Base-by-base conservation (phyloP, 2,797 vertebrate species). In the Pangasius larnaudii region DNA sequence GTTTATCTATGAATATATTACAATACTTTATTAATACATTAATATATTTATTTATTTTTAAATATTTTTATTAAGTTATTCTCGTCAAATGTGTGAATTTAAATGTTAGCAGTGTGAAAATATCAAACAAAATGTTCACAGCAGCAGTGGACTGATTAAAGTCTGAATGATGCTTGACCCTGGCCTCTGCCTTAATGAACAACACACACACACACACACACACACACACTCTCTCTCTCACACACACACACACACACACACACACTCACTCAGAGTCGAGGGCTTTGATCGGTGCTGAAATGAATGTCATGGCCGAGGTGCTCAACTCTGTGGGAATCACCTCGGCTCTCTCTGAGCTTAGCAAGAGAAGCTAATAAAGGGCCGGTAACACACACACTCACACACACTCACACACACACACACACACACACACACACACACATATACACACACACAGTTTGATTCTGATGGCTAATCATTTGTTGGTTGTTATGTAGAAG, bases 91-190 rank as follows among this genome's bases (percentile, higher is more conserved):
- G 42, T 0, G 0, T 3, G 56, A 16, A 59, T 59, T 58, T 39
- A 24, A 78, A 53, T 65, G 13, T n/a, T 82, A 63, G 11, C 22
- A n/a, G 22, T 19, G 27, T n/a, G 24, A 85, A 72, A 11, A 74
- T 58, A 18, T 81, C 79, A 67, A 91, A 89, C 88, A 49, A 83
- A 83, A 65, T 83, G 81, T 30, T 83, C 27, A 83, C 39, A 83
- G 81, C 84, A 91, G 89, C 82, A 82, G 85, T 39, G 27, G n/a
- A 67, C 71, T 91, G 90, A 92, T 92, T 91, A 92, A 90, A 88
- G 89, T 89, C 82, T 90, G 71, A 90, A 88, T 88, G 88, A 89
- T 86, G 88, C 88, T 91, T 92, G 92, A 91, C 91, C 90, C 87
- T 89, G 86, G 89, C 71, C 80, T 89, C 89, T 88, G 78, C 75